These are phyloP conservation scores for Falco berigora DNA, from an alignment of 2,797 vertebrate genomes.

Conservation along the genomic window DNA sequence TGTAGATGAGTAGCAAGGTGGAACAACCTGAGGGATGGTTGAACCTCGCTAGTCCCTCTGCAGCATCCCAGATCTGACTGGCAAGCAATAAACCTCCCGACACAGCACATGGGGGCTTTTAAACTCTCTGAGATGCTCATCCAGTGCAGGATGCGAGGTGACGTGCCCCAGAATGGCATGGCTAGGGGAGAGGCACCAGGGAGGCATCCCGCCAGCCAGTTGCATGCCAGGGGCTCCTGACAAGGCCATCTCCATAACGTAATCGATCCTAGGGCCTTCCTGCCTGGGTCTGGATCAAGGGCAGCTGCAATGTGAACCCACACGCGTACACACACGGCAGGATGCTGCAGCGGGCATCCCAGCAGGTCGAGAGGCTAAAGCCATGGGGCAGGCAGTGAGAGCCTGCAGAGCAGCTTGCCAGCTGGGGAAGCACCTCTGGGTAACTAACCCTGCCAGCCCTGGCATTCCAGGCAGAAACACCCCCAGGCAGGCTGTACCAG, in stretches of 20 bases:
- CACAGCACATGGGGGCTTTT: background rate
- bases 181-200: accelerated
- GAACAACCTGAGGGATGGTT: background rate
- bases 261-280: background rate
- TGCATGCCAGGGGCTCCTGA: accelerated
- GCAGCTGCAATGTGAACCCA: background rate
- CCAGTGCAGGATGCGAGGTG: accelerated
- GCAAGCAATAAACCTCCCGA: background rate
- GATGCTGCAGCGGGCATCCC: background rate
- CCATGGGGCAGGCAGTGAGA: background rate
- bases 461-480: background rate
- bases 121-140: background rate
- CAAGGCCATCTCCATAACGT: background rate
- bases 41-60: background rate
- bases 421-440: background rate
- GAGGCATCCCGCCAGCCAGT: accelerated
- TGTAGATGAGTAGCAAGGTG: background rate
- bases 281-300: background rate
- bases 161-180: background rate
- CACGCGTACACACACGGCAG: background rate
- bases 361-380: background rate
- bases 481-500: background rate
- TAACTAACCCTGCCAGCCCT: background rate
- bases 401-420: background rate
- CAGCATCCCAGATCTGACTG: background rate